phyloP scores from a whole-genome alignment of 2,888 invertebrate genomes.

The Anthophora plumipes region DNA sequence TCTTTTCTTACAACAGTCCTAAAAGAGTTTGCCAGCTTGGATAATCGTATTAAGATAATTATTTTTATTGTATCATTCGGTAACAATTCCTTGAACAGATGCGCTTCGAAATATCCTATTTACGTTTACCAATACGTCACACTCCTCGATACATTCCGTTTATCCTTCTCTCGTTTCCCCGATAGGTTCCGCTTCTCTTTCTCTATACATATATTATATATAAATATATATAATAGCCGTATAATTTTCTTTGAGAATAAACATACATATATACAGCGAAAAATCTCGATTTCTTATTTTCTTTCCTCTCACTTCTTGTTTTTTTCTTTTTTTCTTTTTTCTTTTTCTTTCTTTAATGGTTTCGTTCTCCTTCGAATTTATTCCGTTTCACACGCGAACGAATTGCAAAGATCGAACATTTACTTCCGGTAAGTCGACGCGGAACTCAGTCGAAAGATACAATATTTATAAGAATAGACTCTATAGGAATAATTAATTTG shows the following conservation, averaged over 20 bases:
- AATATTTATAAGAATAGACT: conserved; percentile 65
- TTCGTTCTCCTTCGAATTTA: conserved; percentile 15
- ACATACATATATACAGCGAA: conserved; percentile 61
- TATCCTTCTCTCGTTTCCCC: background rate
- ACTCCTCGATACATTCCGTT: conserved; percentile 27
- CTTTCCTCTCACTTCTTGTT: too few species aligned
- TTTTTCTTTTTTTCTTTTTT: too few species aligned
- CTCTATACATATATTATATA: conserved; percentile 36
- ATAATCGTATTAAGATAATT: conserved; percentile 57
- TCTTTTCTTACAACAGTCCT: conserved; percentile 16
- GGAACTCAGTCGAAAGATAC: conserved; percentile 54
- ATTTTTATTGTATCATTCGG: conserved; percentile 63
- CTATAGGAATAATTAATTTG: conserved; percentile 63
- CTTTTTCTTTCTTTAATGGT: too few species aligned
- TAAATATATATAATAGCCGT: conserved; percentile 49
- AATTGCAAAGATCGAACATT: conserved; percentile 18
- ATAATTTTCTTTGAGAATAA: conserved; percentile 59
- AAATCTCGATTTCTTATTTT: conserved; percentile 18
- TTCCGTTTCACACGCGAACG: conserved; percentile 15
- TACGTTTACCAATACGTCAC: conserved; percentile 24
- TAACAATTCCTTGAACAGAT: conserved; percentile 66
- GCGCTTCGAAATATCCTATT: conserved; percentile 55
- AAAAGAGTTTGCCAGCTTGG: conserved; percentile 28
- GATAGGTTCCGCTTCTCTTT: conserved; percentile 14
- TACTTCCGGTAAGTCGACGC: conserved; percentile 39